Percentiles rank a stretch among this genome's conserved stretches.
Evolutionary conservation across 2,113 vertebrate species (phyloP).

Genomic region (Vulpes lagopus): DNA sequence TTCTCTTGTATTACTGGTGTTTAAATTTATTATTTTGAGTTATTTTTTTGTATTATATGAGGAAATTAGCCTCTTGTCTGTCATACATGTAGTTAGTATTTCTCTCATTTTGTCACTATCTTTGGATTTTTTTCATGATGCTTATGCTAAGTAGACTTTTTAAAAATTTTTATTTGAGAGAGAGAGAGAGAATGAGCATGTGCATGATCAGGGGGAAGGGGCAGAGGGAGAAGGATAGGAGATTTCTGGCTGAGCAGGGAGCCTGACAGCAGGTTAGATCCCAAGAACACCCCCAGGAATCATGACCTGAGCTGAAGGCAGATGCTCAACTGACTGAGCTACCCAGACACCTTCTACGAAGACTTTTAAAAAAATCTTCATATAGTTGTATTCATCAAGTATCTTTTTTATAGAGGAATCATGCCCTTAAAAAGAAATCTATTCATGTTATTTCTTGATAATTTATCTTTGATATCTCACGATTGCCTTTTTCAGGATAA

Average conservation of each 20-base stretch:
- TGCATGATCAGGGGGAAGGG: too few species aligned
- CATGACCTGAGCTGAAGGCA: too few species aligned
- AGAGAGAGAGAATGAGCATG: too few species aligned
- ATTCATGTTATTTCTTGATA: constrained; percentile 56
- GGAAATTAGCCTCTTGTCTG: constrained; percentile 24
- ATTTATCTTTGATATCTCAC: constrained; percentile 54
- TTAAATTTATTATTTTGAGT: not conserved
- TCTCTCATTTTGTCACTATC: constrained; percentile 52
- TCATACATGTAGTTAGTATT: not conserved
- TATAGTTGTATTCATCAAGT: constrained; percentile 53
- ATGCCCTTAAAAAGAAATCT: constrained; percentile 35
- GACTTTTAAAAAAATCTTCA: not conserved
- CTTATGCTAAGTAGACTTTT: not conserved
- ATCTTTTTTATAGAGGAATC: constrained; percentile 47
- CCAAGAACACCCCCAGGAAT: too few species aligned
- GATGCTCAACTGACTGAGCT: too few species aligned
- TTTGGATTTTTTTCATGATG: constrained; percentile 67
- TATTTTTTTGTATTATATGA: constrained; percentile 9
- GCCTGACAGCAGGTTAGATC: too few species aligned
- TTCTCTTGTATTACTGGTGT: constrained; percentile 4
- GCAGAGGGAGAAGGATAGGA: too few species aligned
- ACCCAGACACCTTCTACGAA: not conserved
- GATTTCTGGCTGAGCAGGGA: too few species aligned
- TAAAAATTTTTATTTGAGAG: not conserved
- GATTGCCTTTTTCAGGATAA: constrained; percentile 1